Percentiles rank a stretch among this genome's conserved stretches.
Evolutionary conservation across 2,113 vertebrate species (phyloP).

Genomic region (Progne subis): DNA sequence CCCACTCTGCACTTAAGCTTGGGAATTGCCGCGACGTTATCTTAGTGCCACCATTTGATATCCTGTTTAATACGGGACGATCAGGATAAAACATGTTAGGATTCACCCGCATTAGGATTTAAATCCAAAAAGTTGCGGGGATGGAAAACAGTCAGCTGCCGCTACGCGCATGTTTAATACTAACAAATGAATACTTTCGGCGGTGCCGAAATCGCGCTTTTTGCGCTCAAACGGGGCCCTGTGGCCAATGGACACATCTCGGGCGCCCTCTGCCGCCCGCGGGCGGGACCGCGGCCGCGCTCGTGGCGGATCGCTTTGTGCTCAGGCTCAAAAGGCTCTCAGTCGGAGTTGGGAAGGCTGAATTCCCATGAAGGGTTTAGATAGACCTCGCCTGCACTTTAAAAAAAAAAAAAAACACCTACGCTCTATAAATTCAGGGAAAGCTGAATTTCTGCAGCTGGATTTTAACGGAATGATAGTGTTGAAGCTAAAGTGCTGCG

Average conservation of each 20-base stretch:
- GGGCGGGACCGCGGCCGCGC: constrained; percentile 4
- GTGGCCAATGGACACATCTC: constrained; percentile 24
- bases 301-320: background rate
- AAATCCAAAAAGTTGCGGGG: background rate
- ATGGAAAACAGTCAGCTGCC: fast-evolving
- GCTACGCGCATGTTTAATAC: fast-evolving
- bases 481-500: background rate
- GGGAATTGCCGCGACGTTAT: background rate
- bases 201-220: fast-evolving
- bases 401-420: no score
- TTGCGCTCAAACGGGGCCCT: background rate
- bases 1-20: fast-evolving
- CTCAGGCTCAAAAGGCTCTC: background rate
- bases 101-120: fast-evolving
- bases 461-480: constrained; percentile 29
- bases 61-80: no score
- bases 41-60: background rate
- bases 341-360: background rate
- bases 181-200: fast-evolving
- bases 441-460: constrained; percentile 45
- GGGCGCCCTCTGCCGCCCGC: constrained; percentile 72
- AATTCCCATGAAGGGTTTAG: background rate
- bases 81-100: fast-evolving
- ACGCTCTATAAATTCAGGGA: background rate
- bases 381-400: background rate